Conservation (phyloP, 2,888 invertebrate species). For the Acronicta psi region DNA sequence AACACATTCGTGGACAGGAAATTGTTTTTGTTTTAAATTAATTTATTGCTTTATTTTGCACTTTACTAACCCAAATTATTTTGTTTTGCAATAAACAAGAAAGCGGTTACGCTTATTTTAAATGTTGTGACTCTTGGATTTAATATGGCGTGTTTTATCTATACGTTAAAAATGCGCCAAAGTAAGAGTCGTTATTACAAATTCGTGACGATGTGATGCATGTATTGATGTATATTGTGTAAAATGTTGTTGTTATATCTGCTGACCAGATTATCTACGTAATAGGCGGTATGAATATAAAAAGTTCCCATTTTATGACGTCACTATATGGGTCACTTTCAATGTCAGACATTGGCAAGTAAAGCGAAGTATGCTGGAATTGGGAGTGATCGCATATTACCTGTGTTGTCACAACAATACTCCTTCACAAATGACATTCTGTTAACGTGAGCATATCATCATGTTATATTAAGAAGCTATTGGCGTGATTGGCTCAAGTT, state of each 20-base stretch:
- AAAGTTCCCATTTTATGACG: background rate
- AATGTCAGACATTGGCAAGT: background rate
- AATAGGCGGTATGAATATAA: background rate
- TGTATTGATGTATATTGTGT: conserved; percentile 26
- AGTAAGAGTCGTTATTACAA: background rate
- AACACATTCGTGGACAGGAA: conserved; percentile 87
- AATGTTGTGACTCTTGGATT: conserved; percentile 12
- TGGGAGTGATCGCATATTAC: background rate
- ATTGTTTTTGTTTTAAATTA: conserved; percentile 48
- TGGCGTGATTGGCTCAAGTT: no score
- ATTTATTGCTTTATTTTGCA: conserved; percentile 69
- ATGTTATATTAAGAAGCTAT: no score
- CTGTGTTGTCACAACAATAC: background rate
- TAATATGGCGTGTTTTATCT: background rate
- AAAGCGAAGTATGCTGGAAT: background rate
- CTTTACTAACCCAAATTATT: conserved; percentile 77
- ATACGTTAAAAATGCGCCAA: conserved; percentile 1
- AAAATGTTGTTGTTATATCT: conserved; percentile 34
- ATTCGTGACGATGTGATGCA: conserved; percentile 32
- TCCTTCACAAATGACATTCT: no score
- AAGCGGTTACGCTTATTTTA: conserved; percentile 8
- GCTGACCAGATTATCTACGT: conserved; percentile 41
- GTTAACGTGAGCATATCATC: no score
- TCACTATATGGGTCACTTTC: background rate
- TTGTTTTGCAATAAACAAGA: conserved; percentile 34